A percentile compares a stretch with the other conserved stretches of the same genome.
These are phyloP conservation scores for Caiman crocodilus DNA, from an alignment of 2,797 vertebrate genomes.

Conservation along the genomic window DNA sequence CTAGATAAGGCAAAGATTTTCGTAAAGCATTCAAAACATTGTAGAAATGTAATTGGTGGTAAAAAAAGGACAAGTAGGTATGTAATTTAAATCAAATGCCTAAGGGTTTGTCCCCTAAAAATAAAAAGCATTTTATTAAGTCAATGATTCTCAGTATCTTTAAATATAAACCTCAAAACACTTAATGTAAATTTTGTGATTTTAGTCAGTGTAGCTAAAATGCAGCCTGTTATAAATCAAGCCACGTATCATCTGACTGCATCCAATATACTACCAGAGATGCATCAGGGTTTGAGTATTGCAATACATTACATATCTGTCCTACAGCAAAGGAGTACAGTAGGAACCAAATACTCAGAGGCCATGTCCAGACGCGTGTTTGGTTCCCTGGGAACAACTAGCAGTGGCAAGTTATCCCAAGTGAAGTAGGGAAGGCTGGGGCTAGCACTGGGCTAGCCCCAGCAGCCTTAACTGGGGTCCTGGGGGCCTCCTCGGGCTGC, in stretches of 20 bases:
- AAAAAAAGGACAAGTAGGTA: neutral
- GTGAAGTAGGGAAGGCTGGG: too few relatives aligned
- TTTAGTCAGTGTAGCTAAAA: neutral
- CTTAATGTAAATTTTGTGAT: neutral
- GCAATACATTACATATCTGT: neutral
- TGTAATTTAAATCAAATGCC: neutral
- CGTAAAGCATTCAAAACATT: neutral
- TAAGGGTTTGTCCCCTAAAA: neutral
- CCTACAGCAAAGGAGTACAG: neutral
- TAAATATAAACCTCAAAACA: neutral
- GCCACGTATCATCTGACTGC: neutral
- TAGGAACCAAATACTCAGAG: too few relatives aligned
- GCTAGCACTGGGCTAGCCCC: too few relatives aligned
- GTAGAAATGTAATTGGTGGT: neutral
- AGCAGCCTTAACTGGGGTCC: too few relatives aligned
- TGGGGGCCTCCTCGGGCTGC: too few relatives aligned
- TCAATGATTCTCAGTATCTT: neutral
- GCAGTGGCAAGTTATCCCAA: too few relatives aligned
- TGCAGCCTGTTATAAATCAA: neutral
- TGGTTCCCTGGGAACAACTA: too few relatives aligned
- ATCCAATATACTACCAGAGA: neutral
- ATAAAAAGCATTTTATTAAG: neutral
- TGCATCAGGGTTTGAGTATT: neutral
- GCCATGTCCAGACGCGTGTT: too few relatives aligned
- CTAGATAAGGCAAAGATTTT: neutral